Evolutionary conservation across 2,888 invertebrate genomes (phyloP), one percentile per base, ranked within the genome.

Genomic region (Hyppa rectilinea): DNA sequence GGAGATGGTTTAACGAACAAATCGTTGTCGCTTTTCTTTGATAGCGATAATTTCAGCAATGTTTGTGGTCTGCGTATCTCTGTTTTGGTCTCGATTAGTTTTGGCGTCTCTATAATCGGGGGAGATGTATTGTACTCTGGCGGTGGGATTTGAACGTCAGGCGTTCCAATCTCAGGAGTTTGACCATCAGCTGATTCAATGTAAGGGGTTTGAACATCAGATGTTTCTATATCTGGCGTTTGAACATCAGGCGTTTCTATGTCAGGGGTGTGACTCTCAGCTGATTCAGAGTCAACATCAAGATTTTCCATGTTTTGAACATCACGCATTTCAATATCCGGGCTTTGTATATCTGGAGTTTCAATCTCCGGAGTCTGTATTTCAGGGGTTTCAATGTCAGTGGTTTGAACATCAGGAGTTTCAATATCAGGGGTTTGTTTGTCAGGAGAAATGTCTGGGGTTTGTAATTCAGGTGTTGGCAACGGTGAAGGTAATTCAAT

Each of bases 1-100:
- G 95, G 94, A 31, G 95, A 94, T 2, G 96, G 95, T 61, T 91
- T 95, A 0, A 93, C 91, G 72, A 95, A 96, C 45, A 89, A 59
- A 82, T 95, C 93, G 61, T 87, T 85, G 31, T 94, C 92, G 68
- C 86, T 89, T 63, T 91, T 92, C 79, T 92, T 94, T 34, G 88
- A 80, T 34, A 95, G 71, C 12, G 94, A 90, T 66, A 94, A 79
- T 86, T 94, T 92, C 31, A 95, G 81, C 63, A 92, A 82, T 73
- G 87, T 89, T 38, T 87, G 90, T 45, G 86, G 87, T 82, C 84
- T 91, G 3, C 77, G 83, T 29, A 70, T 79, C 17, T 86, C 87
- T 12, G 70, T 67, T n/a, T 87, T 89, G 9, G 65, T 66, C 10
- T 86, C 86, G 4, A 70, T 63, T 40, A 58, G 29, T 85, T 91